Conservation (phyloP, 1,140 invertebrate genomes). For the Luehdorfia chinensis region DNA sequence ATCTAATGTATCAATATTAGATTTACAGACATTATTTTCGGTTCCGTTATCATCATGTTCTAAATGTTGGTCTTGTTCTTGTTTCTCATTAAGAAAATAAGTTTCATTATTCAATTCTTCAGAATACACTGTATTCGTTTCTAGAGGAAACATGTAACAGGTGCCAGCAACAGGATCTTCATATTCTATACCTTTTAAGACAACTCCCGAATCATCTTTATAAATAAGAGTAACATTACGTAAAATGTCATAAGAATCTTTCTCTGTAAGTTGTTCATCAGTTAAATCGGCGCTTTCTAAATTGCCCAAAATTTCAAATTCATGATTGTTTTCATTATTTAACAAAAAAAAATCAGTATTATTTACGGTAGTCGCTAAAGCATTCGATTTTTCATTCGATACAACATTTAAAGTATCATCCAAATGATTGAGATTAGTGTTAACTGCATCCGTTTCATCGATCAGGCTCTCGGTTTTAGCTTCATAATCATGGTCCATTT, state of each 20-base stretch:
- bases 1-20: not conserved
- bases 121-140: constrained; percentile 17
- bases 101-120: too few relatives aligned
- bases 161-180: constrained; percentile 46
- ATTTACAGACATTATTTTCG: not conserved
- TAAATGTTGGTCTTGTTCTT: constrained; percentile 5
- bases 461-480: too few relatives aligned
- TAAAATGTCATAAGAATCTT: constrained; percentile 3
- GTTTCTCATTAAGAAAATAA: constrained; percentile 2
- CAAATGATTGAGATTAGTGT: too few relatives aligned
- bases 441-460: too few relatives aligned
- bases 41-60: too few relatives aligned
- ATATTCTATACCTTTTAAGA: constrained; percentile 48
- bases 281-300: not conserved
- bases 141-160: constrained; percentile 51
- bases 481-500: too few relatives aligned
- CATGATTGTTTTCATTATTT: not conserved
- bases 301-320: not conserved
- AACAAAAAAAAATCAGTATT: not conserved
- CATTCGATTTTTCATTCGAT: not conserved
- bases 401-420: too few relatives aligned
- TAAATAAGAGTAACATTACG: constrained; percentile 38
- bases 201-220: constrained; percentile 34
- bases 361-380: not conserved
- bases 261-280: not conserved